Conservation (phyloP, 2,113 vertebrate genomes). For the Otus sunia region DNA sequence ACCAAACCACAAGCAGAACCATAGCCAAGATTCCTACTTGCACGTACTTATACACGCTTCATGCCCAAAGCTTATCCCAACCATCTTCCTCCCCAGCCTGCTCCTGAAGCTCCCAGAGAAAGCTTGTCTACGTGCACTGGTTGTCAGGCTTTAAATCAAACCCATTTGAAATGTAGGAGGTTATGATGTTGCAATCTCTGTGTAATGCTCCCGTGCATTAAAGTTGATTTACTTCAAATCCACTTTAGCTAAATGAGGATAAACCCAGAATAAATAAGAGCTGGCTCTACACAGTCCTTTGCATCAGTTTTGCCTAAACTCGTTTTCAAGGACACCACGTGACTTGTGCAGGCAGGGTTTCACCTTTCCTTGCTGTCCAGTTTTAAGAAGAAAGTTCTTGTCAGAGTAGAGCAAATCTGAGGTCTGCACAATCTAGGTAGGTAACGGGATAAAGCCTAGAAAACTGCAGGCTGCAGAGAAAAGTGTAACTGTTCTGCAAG, state of each 20-base stretch:
- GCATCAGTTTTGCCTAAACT: not conserved
- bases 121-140: not conserved
- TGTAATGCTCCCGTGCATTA: not conserved
- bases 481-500: not conserved
- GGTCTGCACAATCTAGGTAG: not conserved
- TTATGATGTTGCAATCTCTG: not conserved
- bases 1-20: not conserved
- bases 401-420: not conserved
- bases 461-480: not conserved
- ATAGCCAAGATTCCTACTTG: not conserved
- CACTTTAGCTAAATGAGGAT: not conserved
- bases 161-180: not conserved
- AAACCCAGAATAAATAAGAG: not conserved
- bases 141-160: not conserved
- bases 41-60: accelerated
- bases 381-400: not conserved
- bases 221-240: not conserved
- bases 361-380: not conserved
- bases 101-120: not conserved
- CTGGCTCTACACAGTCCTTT: not conserved
- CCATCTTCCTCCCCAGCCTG: not conserved
- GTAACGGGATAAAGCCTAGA: not conserved
- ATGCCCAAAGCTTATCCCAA: not conserved
- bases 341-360: not conserved
- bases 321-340: not conserved